Conservation (phyloP, 2,797 vertebrate genomes). For the Lagodon rhomboides region DNA sequence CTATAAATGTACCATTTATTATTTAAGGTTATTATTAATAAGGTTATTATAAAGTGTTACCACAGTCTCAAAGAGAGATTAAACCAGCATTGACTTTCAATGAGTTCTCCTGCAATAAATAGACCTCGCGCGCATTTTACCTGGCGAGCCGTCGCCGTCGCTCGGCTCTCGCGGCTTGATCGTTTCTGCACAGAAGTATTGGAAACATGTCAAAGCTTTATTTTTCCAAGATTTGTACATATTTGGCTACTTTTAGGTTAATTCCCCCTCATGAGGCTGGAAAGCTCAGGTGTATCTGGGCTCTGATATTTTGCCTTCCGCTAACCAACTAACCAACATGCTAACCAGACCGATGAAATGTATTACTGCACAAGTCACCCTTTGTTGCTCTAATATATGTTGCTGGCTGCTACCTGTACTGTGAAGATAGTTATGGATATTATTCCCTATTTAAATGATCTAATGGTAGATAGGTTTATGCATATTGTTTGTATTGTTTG, state of each 20-base stretch:
- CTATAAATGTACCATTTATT: too few relatives aligned
- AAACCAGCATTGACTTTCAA: slow-evolving; percentile 57
- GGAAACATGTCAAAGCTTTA: slow-evolving; percentile 7
- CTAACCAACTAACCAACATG: slow-evolving; percentile 44
- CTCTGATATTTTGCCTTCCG: slow-evolving; percentile 46
- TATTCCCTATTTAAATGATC: slow-evolving; percentile 53
- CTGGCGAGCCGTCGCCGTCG: slow-evolving; percentile 8
- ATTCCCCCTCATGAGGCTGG: slow-evolving; percentile 3
- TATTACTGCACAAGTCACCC: slow-evolving; percentile 59
- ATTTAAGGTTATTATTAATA: too few relatives aligned
- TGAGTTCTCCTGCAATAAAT: slow-evolving; percentile 59
- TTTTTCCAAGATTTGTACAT: slow-evolving; percentile 14
- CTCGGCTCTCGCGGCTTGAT: background rate
- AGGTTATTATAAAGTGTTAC: too few relatives aligned
- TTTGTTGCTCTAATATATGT: slow-evolving; percentile 43
- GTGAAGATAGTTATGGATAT: slow-evolving; percentile 67
- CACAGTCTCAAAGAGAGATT: slow-evolving; percentile 20
- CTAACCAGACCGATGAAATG: slow-evolving; percentile 75
- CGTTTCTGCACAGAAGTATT: slow-evolving; percentile 1
- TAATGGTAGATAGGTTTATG: slow-evolving; percentile 53
- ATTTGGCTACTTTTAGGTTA: slow-evolving; percentile 21
- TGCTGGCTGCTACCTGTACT: slow-evolving; percentile 65
- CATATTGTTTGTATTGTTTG: slow-evolving; percentile 70
- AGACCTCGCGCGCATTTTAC: slow-evolving; percentile 8
- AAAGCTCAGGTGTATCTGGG: slow-evolving; percentile 53